Evolutionary conservation across 2,797 vertebrate genomes (phyloP), one percentile per base, ranked within the genome.

Genomic region (Sitta carolinensis): DNA sequence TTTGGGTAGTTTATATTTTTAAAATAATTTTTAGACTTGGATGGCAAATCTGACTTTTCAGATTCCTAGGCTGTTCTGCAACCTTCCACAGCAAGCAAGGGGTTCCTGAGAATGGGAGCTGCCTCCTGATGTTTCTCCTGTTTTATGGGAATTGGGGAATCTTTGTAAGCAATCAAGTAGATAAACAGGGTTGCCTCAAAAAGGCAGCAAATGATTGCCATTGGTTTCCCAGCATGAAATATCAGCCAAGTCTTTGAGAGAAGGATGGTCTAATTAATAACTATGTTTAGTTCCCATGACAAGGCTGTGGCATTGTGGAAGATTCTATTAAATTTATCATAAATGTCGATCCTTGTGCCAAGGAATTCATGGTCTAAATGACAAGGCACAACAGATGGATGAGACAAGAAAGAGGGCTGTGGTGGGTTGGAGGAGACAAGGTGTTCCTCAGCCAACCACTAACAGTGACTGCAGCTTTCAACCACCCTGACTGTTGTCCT

Each of bases 301-400:
- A 81, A 91, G 67, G 75, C 70, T 87, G 54, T 76, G 79, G 45
- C 69, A 78, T n/a, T 72, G 57, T 85, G 30, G 36, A 74, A 91
- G 51, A 72, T 57, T 87, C 51, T 92, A 43, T 69, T 89, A 87
- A 87, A 89, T 93, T 61, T 47, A 50, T 82, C 52, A 91, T 58
- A 93, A 64, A 78, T 51, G 51, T 83, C 18, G 23, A 54, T 80
- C 52, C 45, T 70, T 70, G 21, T 82, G 86, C 86, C 78, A 92
- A 54, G 72, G 72, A 93, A 92, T 87, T 95, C 57, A 89, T 51
- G 57, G 47, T 87, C 81, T 89, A 91, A 83, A 89, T 77, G 84
- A 95, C 52, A 94, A 92, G 68, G 58, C 78, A 77, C 47, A 85
- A 52, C 80, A 94, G 92, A 95, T 87, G 78, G 75, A 54, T 85